Conservation (phyloP, 2,888 invertebrate species). For the Taenaris catops region DNA sequence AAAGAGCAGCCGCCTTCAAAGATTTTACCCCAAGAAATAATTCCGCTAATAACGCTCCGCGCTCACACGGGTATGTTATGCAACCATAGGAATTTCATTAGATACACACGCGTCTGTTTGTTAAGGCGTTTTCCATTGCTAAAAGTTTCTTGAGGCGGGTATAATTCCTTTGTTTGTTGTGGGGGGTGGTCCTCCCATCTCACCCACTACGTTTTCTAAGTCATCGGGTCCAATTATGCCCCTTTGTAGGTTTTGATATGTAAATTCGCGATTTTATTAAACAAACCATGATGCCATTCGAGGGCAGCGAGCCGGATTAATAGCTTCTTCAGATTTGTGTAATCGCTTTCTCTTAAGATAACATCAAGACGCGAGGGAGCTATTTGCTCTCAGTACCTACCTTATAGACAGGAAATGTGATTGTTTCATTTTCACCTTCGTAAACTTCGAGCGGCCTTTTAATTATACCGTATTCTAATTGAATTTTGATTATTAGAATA, state of each 20-base stretch:
- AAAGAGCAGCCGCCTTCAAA: slow-evolving; percentile 78
- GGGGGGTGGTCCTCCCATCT: slow-evolving; percentile 61
- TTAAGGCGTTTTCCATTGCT: slow-evolving; percentile 80
- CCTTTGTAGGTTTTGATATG: slow-evolving; percentile 81
- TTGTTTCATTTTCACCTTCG: slow-evolving; percentile 25
- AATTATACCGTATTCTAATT: slow-evolving; percentile 1
- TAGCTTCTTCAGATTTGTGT: slow-evolving; percentile 80
- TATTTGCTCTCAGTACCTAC: slow-evolving; percentile 44
- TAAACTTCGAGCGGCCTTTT: slow-evolving; percentile 16
- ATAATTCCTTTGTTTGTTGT: slow-evolving; percentile 80
- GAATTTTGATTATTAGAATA: slow-evolving; percentile 4
- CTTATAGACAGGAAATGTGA: slow-evolving; percentile 23
- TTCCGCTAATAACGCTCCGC: slow-evolving; percentile 74
- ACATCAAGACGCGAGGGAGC: slow-evolving; percentile 65
- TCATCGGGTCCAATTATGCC: slow-evolving; percentile 80
- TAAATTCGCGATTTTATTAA: slow-evolving; percentile 80
- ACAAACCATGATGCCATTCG: slow-evolving; percentile 79
- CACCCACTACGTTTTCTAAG: slow-evolving; percentile 79
- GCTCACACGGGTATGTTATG: slow-evolving; percentile 75
- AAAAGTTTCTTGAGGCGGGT: slow-evolving; percentile 81
- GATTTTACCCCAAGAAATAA: slow-evolving; percentile 75
- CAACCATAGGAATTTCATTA: slow-evolving; percentile 81
- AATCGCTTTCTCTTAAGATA: slow-evolving; percentile 79
- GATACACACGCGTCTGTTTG: slow-evolving; percentile 80
- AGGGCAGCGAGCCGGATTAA: slow-evolving; percentile 77